phyloP scores from a whole-genome alignment of 2,797 vertebrate genomes.

The Ciconia nigra region DNA sequence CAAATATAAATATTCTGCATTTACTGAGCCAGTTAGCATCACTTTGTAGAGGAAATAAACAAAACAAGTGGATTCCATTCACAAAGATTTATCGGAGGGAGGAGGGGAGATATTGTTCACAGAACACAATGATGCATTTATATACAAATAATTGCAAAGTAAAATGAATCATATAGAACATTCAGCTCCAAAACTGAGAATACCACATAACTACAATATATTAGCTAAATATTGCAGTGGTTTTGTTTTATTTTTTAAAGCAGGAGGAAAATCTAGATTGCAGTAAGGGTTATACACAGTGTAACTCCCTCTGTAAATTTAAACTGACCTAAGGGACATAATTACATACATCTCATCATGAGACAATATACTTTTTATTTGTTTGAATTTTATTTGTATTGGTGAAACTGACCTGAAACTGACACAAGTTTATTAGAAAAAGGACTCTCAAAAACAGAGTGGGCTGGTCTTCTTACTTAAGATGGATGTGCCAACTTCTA shows the following conservation, averaged over 20 bases:
- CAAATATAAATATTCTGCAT: conserved; percentile 32
- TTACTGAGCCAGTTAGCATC: conserved; percentile 29
- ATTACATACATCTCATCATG: conserved; percentile 89
- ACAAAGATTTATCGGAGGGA: conserved; percentile 9
- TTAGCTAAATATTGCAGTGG: conserved; percentile 4
- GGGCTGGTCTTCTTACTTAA: conserved; percentile 82
- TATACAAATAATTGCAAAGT: conserved; percentile 16
- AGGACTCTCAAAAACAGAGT: conserved; percentile 80
- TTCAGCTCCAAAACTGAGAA: neutral
- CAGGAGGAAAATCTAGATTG: conserved; percentile 58
- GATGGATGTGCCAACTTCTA: conserved; percentile 91
- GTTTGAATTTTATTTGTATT: conserved; percentile 96
- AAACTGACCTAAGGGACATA: conserved; percentile 86
- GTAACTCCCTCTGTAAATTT: conserved; percentile 78
- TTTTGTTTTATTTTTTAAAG: conserved; percentile 28
- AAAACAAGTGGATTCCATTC: conserved; percentile 34
- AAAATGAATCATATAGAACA: neutral
- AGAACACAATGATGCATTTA: conserved; percentile 33
- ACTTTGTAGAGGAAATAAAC: conserved; percentile 42
- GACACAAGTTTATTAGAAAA: conserved; percentile 87
- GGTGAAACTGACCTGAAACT: conserved; percentile 89
- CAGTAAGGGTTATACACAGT: conserved; percentile 68
- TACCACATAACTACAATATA: neutral
- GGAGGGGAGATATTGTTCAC: neutral
- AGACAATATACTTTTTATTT: conserved; percentile 90